Base-by-base conservation (phyloP, 2,113 vertebrate species). In the Chamaetylas fuelleborni region DNA sequence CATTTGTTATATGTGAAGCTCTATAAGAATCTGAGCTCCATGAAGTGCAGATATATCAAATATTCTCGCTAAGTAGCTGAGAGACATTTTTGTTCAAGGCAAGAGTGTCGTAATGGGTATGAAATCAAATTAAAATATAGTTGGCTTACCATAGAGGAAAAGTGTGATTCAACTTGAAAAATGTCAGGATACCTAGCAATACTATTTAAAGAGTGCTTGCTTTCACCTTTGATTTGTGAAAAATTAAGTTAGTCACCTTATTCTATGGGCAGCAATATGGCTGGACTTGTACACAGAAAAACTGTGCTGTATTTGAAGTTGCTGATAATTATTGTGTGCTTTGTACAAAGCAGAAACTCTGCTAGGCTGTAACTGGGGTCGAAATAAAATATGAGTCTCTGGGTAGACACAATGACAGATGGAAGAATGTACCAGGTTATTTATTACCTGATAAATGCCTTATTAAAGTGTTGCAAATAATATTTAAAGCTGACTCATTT, bases 121-220 rank as follows among this genome's bases (percentile, higher is more conserved):
- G 69, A 93, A 92, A 95, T 93, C 6, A 92, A 84, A 91, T 81
- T 65, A 83, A 89, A 85, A 9, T 60, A 38, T 48, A 64, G 25
- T n/a, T 80, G 54, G 23, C 23, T 79, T 29, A 60, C 73, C n/a
- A 69, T 28, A 67, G 47, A 88, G 14, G 19, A 69, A 45, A 56
- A 34, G 11, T 34, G 19, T 76, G n/a, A 85, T 89, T 81, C 87
- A 62, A 70, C 85, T 88, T 88, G 81, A 93, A 92, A 91, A 92
- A 95, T 89, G 70, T 2, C n/a, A 47, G 25, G 28, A 31, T 45
- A 60, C 14, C 24, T 72, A 43, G 24, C 13, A 92, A 70, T 72
- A 17, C 56, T 93, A 54, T 92, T 86, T 91, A 62, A 50, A 72
- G 73, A 25, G 5, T 38, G 16, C 19, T 76, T 58, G 31, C 34